Conservation (phyloP, 2,113 vertebrate species). For the Dolichallabes microphthalmus region DNA sequence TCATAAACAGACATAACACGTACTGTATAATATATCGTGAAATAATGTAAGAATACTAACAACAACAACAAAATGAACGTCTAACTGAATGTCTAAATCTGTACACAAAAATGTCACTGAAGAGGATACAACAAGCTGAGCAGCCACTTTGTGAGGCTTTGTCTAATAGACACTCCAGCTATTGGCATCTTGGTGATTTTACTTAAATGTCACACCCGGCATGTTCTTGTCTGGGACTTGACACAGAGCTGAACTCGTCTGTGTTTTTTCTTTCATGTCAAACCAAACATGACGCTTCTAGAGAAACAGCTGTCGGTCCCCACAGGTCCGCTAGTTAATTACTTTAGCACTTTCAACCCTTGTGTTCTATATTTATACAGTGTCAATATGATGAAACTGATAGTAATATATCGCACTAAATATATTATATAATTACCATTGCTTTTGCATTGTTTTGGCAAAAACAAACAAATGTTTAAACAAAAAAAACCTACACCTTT, state of each 20-base stretch:
- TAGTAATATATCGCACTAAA: neutral
- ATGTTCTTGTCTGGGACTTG: constrained; percentile 35
- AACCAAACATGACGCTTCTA: constrained; percentile 38
- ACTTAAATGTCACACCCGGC: constrained; percentile 54
- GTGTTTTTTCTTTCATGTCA: constrained; percentile 54
- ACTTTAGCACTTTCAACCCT: constrained; percentile 20
- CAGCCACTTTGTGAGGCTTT: constrained; percentile 35
- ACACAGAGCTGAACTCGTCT: constrained; percentile 40
- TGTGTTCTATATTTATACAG: neutral
- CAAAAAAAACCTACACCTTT: too few species aligned
- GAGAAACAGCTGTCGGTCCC: constrained; percentile 42
- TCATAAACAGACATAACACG: neutral
- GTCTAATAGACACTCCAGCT: constrained; percentile 44
- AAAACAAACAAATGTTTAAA: too few species aligned
- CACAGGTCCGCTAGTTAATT: constrained; percentile 38
- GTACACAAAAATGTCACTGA: constrained; percentile 16
- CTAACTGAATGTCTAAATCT: constrained; percentile 3
- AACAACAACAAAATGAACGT: constrained; percentile 2
- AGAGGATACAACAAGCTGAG: constrained; percentile 30
- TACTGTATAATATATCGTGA: neutral
- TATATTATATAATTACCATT: too few species aligned
- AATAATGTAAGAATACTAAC: neutral
- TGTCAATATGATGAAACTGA: neutral
- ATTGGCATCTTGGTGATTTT: constrained; percentile 46
- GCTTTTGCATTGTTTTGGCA: too few species aligned